Evolutionary conservation across 2,113 vertebrate genomes (phyloP), one percentile per base, ranked within the genome.

Genomic region (Atractosteus spatula): DNA sequence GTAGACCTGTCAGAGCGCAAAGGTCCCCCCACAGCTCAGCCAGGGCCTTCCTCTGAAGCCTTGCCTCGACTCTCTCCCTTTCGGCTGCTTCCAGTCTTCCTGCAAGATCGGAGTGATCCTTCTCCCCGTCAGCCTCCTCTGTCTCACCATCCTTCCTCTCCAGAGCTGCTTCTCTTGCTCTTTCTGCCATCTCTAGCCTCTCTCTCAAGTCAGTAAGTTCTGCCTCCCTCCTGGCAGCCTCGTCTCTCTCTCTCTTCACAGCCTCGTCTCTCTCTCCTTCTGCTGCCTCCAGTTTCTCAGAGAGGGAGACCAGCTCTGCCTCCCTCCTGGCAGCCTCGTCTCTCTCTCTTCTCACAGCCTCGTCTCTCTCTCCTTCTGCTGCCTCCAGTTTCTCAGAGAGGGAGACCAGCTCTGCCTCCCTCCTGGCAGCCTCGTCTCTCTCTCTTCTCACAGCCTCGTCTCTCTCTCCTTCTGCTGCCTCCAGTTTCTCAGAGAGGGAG

Each of bases 101-200:
- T 85, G 88, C 8, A 93, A 76, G 14, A 70, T 77, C 29, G 62
- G 69, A 82, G 83, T 89, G 78, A 73, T 74, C 68, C 47, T 81
- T 84, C 76, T 86, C 80, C 79, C 76, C 14, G 68, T 86, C 78
- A 42, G 75, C 85, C 62, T 72, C 69, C 71, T 69, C 66, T 44
- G 78, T 55, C 45, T 81, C 76, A 71, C 79, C 57, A 79, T 82
- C 71, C 41, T 74, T 69, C 4, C 83, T 81, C 43, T 85, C 88
- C 68, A 85, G 57, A 54, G 92, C 84, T 63, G 92, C 86, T 63
- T 82, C 76, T 0, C 61, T 82, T 62, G 94, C 86, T 62, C 59
- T 76, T 62, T 83, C 85, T 51, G 91, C 77, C 76, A 91, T 88
- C 69, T 91, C 90, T 71, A 92, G 86, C 56, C 86, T 71, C 4